phyloP scores from a whole-genome alignment of 64 coral and sea anemone species.

The Stichodactyla helianthus region DNA sequence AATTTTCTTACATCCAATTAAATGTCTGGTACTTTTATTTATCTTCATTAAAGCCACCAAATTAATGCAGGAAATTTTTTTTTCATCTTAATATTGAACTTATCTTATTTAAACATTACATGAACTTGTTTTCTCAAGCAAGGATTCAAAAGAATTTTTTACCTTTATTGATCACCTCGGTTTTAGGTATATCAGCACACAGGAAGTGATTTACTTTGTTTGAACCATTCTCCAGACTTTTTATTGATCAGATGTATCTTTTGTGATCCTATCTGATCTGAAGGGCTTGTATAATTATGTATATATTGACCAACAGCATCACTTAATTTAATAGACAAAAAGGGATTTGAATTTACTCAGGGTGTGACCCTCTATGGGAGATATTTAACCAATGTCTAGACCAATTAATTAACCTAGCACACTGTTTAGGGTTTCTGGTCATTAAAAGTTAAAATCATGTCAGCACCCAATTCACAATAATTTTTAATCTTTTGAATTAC shows the following conservation, averaged over 20 bases:
- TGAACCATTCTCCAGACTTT: background rate
- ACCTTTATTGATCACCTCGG: background rate
- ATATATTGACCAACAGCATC: background rate
- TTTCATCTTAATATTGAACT: background rate
- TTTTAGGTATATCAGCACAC: background rate
- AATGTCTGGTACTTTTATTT: too few species aligned
- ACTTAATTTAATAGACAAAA: background rate
- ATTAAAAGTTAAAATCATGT: background rate
- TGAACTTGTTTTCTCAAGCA: background rate
- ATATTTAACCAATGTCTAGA: conserved; percentile 7
- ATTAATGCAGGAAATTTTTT: background rate
- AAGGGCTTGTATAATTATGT: background rate
- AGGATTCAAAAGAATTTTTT: background rate
- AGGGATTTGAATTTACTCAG: background rate
- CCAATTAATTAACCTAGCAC: background rate
- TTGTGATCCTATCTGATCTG: background rate
- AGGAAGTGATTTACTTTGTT: background rate
- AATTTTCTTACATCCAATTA: too few species aligned
- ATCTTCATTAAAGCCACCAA: too few species aligned
- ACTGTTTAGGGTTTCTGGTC: background rate
- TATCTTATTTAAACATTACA: background rate
- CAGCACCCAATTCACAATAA: background rate
- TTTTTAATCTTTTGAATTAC: background rate
- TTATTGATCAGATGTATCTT: background rate
- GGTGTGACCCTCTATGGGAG: conserved; percentile 1